Evolutionary conservation across 2,797 vertebrate genomes (phyloP).

Genomic region (Meriones psammophilus): DNA sequence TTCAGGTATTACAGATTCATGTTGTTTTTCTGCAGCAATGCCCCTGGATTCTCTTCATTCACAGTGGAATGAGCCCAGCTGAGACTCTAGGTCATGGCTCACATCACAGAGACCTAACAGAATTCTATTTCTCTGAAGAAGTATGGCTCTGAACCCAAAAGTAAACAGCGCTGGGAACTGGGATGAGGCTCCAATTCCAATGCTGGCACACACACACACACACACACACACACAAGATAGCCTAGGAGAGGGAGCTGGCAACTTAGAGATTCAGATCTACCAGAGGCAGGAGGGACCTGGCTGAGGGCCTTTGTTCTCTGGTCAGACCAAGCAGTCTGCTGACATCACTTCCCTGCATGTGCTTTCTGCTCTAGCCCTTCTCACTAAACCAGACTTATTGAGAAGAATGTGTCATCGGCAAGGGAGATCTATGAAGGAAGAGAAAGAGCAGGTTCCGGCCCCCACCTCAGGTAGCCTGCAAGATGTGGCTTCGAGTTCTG

Average conservation of each 20-base stretch:
- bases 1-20: background rate
- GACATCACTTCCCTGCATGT: constrained; percentile 23
- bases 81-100: constrained; percentile 18
- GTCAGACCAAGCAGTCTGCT: constrained; percentile 23
- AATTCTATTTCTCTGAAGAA: constrained; percentile 48
- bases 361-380: constrained; percentile 29
- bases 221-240: background rate
- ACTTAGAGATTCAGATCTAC: background rate
- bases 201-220: background rate
- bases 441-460: no score
- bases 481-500: background rate
- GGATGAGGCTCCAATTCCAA: constrained; percentile 9
- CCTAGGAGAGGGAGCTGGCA: background rate
- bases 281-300: constrained; percentile 24
- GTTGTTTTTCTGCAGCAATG: background rate
- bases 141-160: background rate
- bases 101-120: background rate
- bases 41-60: background rate
- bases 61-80: background rate
- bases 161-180: background rate
- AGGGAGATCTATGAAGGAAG: background rate
- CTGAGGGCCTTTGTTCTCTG: background rate
- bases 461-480: background rate
- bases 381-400: background rate
- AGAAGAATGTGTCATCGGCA: constrained; percentile 43